These are phyloP conservation scores for Phenganax stokvisi DNA, from an alignment of 92 coral and sea anemone genomes.

Conservation along the genomic window DNA sequence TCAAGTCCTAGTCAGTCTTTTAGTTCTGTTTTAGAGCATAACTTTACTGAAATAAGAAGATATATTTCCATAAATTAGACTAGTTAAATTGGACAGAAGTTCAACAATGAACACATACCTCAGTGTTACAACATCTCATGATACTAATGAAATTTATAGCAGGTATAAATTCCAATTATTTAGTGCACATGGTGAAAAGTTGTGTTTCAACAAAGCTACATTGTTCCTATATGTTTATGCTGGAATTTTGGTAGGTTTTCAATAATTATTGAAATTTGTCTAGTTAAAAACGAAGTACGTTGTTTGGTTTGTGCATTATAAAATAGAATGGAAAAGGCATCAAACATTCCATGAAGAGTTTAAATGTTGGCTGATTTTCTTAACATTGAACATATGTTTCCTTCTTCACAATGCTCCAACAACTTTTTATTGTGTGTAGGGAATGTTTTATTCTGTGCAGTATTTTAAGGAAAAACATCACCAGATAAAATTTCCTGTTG, in stretches of 20 bases:
- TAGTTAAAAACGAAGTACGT: not conserved
- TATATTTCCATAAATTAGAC: not conserved
- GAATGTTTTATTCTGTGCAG: slow-evolving; percentile 4
- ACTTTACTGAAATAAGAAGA: not conserved
- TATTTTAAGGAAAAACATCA: slow-evolving; percentile 29
- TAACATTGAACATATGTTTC: not conserved
- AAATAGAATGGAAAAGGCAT: no score
- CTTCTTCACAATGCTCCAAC: not conserved
- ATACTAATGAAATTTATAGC: no score
- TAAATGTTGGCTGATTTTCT: not conserved
- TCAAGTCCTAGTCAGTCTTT: no score
- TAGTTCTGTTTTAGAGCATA: not conserved
- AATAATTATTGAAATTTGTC: not conserved
- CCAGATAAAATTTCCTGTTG: slow-evolving; percentile 28
- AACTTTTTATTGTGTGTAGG: slow-evolving; percentile 1
- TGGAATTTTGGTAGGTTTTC: slow-evolving; percentile 79
- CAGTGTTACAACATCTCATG: no score
- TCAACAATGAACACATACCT: no score
- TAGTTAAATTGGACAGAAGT: no score
- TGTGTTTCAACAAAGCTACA: slow-evolving; percentile 64
- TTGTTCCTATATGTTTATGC: slow-evolving; percentile 75
- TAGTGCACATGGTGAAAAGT: slow-evolving; percentile 29
- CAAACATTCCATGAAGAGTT: no score
- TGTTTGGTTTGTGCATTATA: not conserved
- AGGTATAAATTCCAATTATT: not conserved